phyloP scores from a whole-genome alignment of 2,113 vertebrate genomes.

The Heterotilapia buettikoferi region DNA sequence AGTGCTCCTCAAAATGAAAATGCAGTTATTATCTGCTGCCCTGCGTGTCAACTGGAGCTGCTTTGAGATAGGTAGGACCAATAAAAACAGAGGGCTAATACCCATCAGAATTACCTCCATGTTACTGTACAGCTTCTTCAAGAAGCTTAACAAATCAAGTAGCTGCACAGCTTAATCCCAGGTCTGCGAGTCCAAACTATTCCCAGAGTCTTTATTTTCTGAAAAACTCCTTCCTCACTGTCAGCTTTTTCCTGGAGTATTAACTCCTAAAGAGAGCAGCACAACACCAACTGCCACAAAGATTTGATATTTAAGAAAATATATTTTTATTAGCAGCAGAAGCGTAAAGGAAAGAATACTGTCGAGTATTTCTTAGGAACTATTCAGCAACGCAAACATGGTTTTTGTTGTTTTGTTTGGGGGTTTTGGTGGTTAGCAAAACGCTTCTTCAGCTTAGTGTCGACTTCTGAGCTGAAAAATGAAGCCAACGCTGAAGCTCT shows the following conservation, averaged over 20 bases:
- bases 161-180: background rate
- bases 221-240: background rate
- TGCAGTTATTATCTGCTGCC: background rate
- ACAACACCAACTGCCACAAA: background rate
- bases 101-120: background rate
- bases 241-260: background rate
- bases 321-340: background rate
- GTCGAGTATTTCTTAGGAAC: background rate
- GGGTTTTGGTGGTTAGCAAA: background rate
- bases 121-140: background rate
- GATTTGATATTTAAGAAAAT: background rate
- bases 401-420: background rate
- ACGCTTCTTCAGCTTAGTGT: background rate
- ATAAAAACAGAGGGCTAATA: background rate
- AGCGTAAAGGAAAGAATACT: background rate
- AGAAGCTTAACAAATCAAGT: background rate
- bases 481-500: background rate
- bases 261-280: background rate
- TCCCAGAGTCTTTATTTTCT: background rate
- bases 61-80: background rate
- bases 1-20: background rate
- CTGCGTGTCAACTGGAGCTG: fast-evolving
- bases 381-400: fast-evolving
- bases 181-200: background rate
- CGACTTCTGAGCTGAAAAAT: background rate